Conservation (phyloP, 2,888 invertebrate genomes). For the Mythimna loreyi region DNA sequence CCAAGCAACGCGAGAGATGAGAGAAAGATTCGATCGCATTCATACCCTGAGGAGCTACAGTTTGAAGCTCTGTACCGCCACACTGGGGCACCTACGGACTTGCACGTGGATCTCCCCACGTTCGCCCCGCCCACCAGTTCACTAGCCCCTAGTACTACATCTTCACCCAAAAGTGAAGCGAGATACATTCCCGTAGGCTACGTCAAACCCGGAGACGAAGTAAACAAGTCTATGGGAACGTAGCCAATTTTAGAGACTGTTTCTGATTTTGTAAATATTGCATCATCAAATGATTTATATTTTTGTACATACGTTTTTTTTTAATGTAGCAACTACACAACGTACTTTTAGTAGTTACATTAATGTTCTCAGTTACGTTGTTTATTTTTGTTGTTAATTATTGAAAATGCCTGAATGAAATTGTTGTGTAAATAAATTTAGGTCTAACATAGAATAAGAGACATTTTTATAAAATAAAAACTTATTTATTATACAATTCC, state of each 20-base stretch:
- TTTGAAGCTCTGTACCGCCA: constrained; percentile 88
- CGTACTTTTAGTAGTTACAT: constrained; percentile 26
- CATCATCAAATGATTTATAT: constrained; percentile 27
- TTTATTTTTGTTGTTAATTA: constrained; percentile 62
- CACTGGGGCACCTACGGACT: constrained; percentile 78
- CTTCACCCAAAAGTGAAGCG: constrained; percentile 67
- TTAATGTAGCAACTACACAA: constrained; percentile 21
- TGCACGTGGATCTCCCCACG: constrained; percentile 91
- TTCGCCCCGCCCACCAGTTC: constrained; percentile 86
- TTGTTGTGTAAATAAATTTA: constrained; percentile 83
- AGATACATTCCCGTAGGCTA: constrained; percentile 80
- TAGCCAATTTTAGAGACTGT: constrained; percentile 52
- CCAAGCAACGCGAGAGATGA: constrained; percentile 89
- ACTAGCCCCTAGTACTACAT: constrained; percentile 66
- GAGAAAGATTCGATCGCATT: constrained; percentile 87
- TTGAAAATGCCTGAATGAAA: constrained; percentile 64
- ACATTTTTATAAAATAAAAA: constrained; percentile 83
- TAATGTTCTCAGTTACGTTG: constrained; percentile 41
- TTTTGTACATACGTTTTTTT: constrained; percentile 57
- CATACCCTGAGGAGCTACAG: constrained; percentile 88
- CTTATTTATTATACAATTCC: constrained; percentile 85
- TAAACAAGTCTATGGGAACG: constrained; percentile 61
- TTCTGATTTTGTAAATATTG: constrained; percentile 55
- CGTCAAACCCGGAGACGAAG: constrained; percentile 66
- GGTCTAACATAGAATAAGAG: constrained; percentile 80